Percentiles rank a stretch among this genome's conserved stretches.
Conservation (phyloP, 2,888 invertebrate species). For the Phlogophora meticulosa region DNA sequence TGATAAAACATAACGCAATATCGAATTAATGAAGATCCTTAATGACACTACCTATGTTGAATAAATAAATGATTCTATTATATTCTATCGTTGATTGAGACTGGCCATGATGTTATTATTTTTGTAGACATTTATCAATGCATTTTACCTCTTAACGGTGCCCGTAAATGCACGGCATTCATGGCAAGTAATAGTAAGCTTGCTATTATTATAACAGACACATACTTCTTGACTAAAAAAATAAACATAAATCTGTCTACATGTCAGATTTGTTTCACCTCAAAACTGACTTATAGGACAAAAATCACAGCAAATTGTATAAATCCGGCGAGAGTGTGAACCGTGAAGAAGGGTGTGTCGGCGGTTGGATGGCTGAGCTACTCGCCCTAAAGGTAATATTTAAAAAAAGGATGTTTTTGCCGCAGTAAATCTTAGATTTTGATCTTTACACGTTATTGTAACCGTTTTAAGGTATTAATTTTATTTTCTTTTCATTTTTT, state of each 20-base stretch:
- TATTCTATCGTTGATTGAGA: too few relatives aligned
- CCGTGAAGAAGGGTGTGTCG: conserved; percentile 21
- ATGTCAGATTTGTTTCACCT: neutral
- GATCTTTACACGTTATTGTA: conserved; percentile 31
- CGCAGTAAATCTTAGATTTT: conserved; percentile 25
- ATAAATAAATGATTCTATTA: too few relatives aligned
- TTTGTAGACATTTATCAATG: too few relatives aligned
- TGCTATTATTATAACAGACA: too few relatives aligned
- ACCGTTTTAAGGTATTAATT: conserved; percentile 11
- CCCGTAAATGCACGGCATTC: too few relatives aligned
- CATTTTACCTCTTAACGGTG: too few relatives aligned
- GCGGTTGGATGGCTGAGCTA: conserved; percentile 20
- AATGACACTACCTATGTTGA: too few relatives aligned
- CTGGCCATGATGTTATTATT: too few relatives aligned
- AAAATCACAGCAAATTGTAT: conserved; percentile 24
- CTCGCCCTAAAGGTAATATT: conserved; percentile 31
- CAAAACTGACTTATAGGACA: conserved; percentile 8
- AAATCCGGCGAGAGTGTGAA: conserved; percentile 23
- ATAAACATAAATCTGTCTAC: neutral
- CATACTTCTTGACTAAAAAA: too few relatives aligned
- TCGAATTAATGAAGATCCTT: too few relatives aligned
- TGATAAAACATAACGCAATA: too few relatives aligned
- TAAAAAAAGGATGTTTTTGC: conserved; percentile 38
- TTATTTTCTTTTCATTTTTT: conserved; percentile 1
- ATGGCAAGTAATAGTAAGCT: too few relatives aligned